These are phyloP conservation scores for Sturmia bella DNA, from an alignment of 2,888 invertebrate species.

Conservation along the genomic window DNA sequence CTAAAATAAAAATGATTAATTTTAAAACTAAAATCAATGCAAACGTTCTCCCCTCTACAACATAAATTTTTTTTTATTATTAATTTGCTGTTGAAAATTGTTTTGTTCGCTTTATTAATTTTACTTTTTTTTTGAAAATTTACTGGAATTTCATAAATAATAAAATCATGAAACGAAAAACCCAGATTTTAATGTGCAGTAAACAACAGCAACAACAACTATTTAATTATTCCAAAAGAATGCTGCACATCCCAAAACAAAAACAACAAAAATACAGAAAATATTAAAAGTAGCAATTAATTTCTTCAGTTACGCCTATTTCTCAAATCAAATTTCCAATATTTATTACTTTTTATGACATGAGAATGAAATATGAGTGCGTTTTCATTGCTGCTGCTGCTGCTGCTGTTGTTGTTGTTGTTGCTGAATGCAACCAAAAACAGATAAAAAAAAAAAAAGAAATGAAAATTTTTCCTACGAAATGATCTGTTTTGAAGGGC, in stretches of 20 bases:
- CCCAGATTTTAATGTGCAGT: not conserved
- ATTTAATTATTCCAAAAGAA: slow-evolving; percentile 10
- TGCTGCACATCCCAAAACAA: not conserved
- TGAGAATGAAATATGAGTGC: slow-evolving; percentile 49
- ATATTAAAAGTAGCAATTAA: slow-evolving; percentile 60
- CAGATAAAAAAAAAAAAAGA: slow-evolving; percentile 22
- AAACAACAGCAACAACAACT: slow-evolving; percentile 3
- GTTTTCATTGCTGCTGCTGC: not conserved
- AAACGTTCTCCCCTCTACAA: no score
- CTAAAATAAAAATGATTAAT: no score
- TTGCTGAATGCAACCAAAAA: not conserved
- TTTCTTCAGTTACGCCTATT: slow-evolving; percentile 54
- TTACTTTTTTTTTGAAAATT: not conserved
- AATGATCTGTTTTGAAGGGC: not conserved
- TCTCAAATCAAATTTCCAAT: slow-evolving; percentile 49
- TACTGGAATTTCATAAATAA: not conserved
- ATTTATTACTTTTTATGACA: slow-evolving; percentile 65
- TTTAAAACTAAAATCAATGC: no score
- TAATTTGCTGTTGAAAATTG: slow-evolving; percentile 27
- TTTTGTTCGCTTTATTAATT: slow-evolving; percentile 32
- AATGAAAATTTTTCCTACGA: slow-evolving; percentile 4
- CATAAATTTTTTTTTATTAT: no score
- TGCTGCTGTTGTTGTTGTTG: not conserved
- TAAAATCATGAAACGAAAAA: not conserved
- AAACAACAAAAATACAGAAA: no score